phyloP scores from a whole-genome alignment of 2,888 invertebrate genomes.

The Sipha maydis region DNA sequence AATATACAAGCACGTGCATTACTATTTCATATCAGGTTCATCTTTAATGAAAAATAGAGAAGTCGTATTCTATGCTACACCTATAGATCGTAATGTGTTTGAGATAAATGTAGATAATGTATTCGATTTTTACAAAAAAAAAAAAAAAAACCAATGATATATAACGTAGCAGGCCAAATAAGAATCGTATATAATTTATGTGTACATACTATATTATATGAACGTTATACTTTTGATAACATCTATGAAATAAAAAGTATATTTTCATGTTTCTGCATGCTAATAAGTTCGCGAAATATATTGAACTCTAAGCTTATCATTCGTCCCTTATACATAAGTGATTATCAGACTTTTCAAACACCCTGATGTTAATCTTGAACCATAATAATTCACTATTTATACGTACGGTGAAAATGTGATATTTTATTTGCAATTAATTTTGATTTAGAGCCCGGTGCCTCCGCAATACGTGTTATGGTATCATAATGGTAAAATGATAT shows the following conservation, averaged over 20 bases:
- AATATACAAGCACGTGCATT: no score
- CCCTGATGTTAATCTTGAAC: background rate
- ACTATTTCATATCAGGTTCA: background rate
- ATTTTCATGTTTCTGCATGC: constrained; percentile 30
- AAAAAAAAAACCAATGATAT: background rate
- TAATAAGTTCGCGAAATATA: constrained; percentile 8
- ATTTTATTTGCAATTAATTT: constrained; percentile 34
- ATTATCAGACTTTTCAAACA: background rate
- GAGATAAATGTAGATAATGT: no score
- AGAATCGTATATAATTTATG: background rate
- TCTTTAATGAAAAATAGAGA: constrained; percentile 64
- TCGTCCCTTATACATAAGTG: background rate
- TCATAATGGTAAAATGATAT: constrained; percentile 91
- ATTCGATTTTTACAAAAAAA: background rate
- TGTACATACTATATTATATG: background rate
- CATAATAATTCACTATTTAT: background rate
- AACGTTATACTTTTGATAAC: background rate
- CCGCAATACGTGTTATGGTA: constrained; percentile 96
- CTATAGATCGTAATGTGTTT: background rate
- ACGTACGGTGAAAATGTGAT: background rate
- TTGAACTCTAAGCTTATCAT: constrained; percentile 29
- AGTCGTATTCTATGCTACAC: constrained; percentile 68
- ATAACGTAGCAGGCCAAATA: background rate
- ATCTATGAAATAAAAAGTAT: background rate
- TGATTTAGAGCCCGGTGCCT: constrained; percentile 85